Evolutionary conservation across 2,888 invertebrate genomes (phyloP), one percentile per base, ranked within the genome.

Genomic region (Dendrolimus pini): DNA sequence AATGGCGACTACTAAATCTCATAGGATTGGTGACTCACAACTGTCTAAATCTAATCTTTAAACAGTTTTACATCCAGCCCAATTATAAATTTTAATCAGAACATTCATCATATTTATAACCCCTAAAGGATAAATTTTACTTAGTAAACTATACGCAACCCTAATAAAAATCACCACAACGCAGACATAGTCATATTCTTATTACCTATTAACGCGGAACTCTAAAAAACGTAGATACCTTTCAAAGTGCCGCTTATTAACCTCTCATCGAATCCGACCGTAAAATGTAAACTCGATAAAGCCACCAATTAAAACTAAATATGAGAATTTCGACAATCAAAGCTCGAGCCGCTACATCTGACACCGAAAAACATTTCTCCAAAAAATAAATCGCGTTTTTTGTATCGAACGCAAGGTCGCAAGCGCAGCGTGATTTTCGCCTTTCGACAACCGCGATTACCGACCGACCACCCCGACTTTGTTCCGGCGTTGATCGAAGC

Each of bases 211-310:
- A 80, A 76, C 78, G 79, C 82, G 82, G 87, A 85, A 82, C 86
- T 86, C 86, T 78, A 87, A 89, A 85, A 87, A 86, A 82, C 76
- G 74, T 74, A 82, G 84, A 81, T 87, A 83, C 83, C 83, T 89
- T 85, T 89, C 86, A 89, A 88, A 89, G 86, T 82, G 89, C 89
- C 90, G 90, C 90, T 89, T 89, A 89, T 89, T 90, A 89, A 89
- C 89, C 89, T 88, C 89, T 90, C 90, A 89, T 89, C 90, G 89
- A 84, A 77, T 83, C 80, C 82, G 85, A 89, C 90, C 90, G 90
- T 89, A 90, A 90, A 90, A 89, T 88, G 89, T 90, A 90, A 90
- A 90, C 89, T 89, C 89, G 89, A 89, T 90, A 89, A 90, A 89
- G 89, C 88, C 89, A 90, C 90, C 90, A 90, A 90, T 90, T 90